Conservation (phyloP, 2,888 invertebrate species). For the Criorhina ranunculi region DNA sequence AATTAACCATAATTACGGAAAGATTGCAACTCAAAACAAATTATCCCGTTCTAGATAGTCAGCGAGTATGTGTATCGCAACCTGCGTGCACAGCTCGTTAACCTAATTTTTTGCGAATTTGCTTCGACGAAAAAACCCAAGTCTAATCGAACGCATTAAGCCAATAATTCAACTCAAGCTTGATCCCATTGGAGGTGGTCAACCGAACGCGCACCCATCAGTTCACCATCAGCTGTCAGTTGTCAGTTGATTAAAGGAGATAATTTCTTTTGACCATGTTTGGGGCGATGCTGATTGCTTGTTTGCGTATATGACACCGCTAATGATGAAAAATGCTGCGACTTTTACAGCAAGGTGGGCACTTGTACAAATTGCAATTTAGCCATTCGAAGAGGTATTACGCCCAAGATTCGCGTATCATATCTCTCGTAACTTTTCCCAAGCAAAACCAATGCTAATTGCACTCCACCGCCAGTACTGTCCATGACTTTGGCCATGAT, state of each 20-base stretch:
- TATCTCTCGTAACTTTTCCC: background rate
- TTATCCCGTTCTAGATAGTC: constrained; percentile 32
- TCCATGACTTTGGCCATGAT: constrained; percentile 69
- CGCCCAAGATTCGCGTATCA: background rate
- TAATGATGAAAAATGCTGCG: constrained; percentile 27
- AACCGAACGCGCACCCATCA: constrained; percentile 2
- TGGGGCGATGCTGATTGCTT: background rate
- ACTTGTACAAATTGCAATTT: constrained; percentile 28
- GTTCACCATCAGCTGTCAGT: background rate
- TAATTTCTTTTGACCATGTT: constrained; percentile 3
- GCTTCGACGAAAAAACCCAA: constrained; percentile 1
- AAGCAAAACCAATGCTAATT: constrained; percentile 40
- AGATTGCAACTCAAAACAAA: constrained; percentile 32
- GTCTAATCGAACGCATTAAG: constrained; percentile 15
- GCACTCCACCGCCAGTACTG: constrained; percentile 13
- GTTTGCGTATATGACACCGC: background rate
- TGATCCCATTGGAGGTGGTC: constrained; percentile 23
- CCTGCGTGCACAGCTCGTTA: constrained; percentile 43
- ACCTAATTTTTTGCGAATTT: constrained; percentile 42
- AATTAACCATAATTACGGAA: constrained; percentile 58
- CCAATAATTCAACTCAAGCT: constrained; percentile 30
- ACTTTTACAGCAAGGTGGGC: constrained; percentile 34
- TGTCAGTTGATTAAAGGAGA: constrained; percentile 11
- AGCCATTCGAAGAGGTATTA: constrained; percentile 10
- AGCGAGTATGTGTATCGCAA: constrained; percentile 19